Percentiles rank a stretch among this genome's conserved stretches.
These are phyloP conservation scores for Halcyon badia DNA, from an alignment of 2,797 vertebrate genomes.

Conservation along the genomic window DNA sequence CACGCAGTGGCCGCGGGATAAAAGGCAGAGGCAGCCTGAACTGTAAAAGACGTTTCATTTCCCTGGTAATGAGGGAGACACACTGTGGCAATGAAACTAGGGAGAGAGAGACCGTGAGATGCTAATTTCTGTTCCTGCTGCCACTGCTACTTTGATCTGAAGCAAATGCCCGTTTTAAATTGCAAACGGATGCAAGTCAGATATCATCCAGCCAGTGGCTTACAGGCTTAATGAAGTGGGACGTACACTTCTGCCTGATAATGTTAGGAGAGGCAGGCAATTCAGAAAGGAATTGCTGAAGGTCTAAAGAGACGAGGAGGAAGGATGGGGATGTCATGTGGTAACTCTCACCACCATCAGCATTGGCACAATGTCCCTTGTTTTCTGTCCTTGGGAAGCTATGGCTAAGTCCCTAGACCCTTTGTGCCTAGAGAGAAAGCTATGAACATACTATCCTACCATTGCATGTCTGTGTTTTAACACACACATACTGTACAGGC, in stretches of 20 bases:
- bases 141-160: constrained; percentile 70
- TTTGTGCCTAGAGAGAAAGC: not conserved
- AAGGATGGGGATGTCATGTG: not conserved
- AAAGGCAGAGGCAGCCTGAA: constrained; percentile 66
- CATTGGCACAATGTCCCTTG: not conserved
- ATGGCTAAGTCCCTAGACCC: not conserved
- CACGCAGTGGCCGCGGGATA: not conserved
- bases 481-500: not conserved
- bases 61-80: constrained; percentile 72
- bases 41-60: constrained; percentile 71
- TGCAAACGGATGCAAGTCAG: constrained; percentile 71
- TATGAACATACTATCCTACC: not conserved
- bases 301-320: not conserved
- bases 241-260: constrained; percentile 45
- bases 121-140: constrained; percentile 70
- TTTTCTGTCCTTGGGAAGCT: not conserved
- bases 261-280: constrained; percentile 31
- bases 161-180: constrained; percentile 74
- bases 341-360: not conserved
- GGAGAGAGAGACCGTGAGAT: constrained; percentile 58
- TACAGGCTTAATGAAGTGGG: constrained; percentile 74
- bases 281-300: constrained; percentile 46
- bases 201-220: constrained; percentile 71
- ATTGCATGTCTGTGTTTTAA: accelerated
- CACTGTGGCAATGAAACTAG: constrained; percentile 49